Evolutionary conservation across 2,888 invertebrate species (phyloP), one percentile per base, ranked within the genome.

Genomic region (Atherix ibis): DNA sequence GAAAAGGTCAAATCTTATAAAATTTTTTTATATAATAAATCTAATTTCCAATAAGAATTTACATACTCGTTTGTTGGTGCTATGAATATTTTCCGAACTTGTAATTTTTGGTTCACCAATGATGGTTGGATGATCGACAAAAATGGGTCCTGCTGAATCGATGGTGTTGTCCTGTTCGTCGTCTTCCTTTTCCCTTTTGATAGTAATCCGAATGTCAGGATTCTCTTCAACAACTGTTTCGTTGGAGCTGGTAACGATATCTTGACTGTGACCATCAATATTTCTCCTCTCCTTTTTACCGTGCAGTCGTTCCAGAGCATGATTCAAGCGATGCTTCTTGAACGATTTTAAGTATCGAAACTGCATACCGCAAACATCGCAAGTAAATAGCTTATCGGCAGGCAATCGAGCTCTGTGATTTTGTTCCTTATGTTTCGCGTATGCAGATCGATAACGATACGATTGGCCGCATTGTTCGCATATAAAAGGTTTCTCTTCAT

Each of bases 381-480:
- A 88, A 14, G 85, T 85, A 62, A 87, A 88, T 13, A 87, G 70
- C 57, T 87, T 87, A 57, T 87, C 87, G 17, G 87, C 87, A 3
- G 87, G 87, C 28, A 87, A 65, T 13, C 85, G 68, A 3, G 87
- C 85, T 14, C 85, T 73, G 53, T 88, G 87, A 54, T 88, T 87
- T 54, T 87, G 87, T 54, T 87, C 87, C 34, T 85, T 73, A 54
- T 88, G 87, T 52, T 78, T 77, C 31, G 78, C 75, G 55, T 78
- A 79, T 22, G 87, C 85, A 26, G 85, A 87, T 39, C 85, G 70
- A 58, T 87, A 88, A 45, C 81, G 73, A 63, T 88, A 88, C 50
- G 84, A 82, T 52, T 88, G 87, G 4, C 87, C 87, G 57, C 87
- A 88, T 55, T 87, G 87, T 51, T 87, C 87, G 62, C 87, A 88